Base-by-base conservation (phyloP, 2,797 vertebrate genomes). In the Urophycis tenuis region DNA sequence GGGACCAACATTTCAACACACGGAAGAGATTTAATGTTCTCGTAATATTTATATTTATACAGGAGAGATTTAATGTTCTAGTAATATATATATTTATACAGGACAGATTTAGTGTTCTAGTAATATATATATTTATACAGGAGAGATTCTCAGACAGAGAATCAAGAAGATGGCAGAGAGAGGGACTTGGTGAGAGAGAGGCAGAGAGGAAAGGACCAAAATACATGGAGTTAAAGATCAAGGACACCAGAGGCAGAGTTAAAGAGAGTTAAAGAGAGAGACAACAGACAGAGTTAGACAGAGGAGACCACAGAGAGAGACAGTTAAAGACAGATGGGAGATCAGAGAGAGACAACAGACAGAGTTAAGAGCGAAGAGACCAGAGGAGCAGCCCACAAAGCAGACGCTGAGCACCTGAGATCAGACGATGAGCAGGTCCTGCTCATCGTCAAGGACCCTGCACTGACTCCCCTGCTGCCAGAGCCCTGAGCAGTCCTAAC, bases 401-500 rank as follows among this genome's bases (percentile, higher is more conserved):
- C 86, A 81, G 79, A 86, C 88, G 86, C 91, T 88, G 88, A 90
- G 90, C 85, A 80, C 86, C 81, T 89, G 85, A 91, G 87, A 86
- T 30, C 34, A 75, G 81, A 85, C 90, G 81, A 81, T 87, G 74
- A 71, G 78, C 79, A 84, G 88, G 88, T 86, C 83, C 75, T 73
- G 87, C 85, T 81, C 89, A 80, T 71, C 73, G 81, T 81, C 79
- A 86, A 82, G 85, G 88, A 89, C 86, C 89, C 87, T 90, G 86
- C 79, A 87, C 83, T 83, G 88, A 90, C 90, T 90, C 90, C 15
- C 86, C 88, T 88, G 90, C 88, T 87, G 83, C 79, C 85, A 91
- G 87, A 86, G 82, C 84, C 84, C 87, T 87, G 87, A 88, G n/a
- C 83, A 87, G 88, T 89, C 60, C 25, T 64, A 64, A 64, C 91